Base-by-base conservation (phyloP, 1,140 invertebrate genomes). In the Leptinotarsa defecta region DNA sequence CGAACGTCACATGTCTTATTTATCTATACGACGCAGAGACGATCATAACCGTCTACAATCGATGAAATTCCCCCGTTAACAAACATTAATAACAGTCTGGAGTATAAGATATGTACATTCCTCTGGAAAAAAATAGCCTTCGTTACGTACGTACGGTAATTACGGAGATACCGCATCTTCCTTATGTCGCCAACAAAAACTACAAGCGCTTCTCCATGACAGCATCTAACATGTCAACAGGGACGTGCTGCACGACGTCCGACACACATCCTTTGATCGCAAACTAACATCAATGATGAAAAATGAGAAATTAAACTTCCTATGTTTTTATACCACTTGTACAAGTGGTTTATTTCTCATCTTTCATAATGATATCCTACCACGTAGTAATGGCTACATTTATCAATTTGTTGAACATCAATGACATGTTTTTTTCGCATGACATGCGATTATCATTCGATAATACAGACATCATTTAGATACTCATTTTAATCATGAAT, bases 111-210 rank as follows among this genome's bases (percentile, higher is more conserved):
- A 57, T n/a, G 52, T 19, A n/a, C 52, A 57, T 57, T 57, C 52
- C 3, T 57, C 52, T 1, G 15, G n/a, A 57, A 57, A 57, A 57
- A 57, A 57, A 57, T 57, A 15, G 52, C 6, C 52, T 17, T 57
- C 52, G n/a, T 57, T 57, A 57, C 52, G 52, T 34, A 57, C n/a
- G 52, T 57, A 57, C 52, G 52, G 52, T 57, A 57, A 57, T 57
- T 57, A 57, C 52, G n/a, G 52, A 57, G 52, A 57, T 57, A 57
- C 52, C 52, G 52, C 52, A 57, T 57, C 52, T 57, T 57, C 52
- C 52, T 57, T 57, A 57, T 57, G 52, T 57, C 52, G 52, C 17
- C 15, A 57, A 57, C 52, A 57, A 57, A 57, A 57, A 57, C 52
- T 57, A 15, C 15, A 4, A 57, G 52, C 52, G 52, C 52, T 15